Percentiles rank a stretch among this genome's conserved stretches.
phyloP scores from a whole-genome alignment of 2,888 invertebrate species.

The Lamellibrachia columna region DNA sequence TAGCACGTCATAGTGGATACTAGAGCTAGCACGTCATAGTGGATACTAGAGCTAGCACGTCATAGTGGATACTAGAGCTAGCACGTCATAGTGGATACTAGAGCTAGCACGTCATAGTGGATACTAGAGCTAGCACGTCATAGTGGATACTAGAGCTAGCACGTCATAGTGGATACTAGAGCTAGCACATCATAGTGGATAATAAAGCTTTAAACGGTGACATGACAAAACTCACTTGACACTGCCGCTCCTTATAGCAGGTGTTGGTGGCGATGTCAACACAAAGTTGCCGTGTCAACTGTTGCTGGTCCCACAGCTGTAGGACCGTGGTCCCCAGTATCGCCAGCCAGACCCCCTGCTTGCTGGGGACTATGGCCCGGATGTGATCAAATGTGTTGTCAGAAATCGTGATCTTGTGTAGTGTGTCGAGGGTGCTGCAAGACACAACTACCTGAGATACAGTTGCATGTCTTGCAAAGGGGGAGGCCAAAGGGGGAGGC shows the following conservation, averaged over 20 bases:
- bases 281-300: conserved; percentile 66
- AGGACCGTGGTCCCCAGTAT: conserved; percentile 69
- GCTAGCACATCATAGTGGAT: too few species aligned
- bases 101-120: too few species aligned
- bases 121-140: too few species aligned
- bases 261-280: conserved; percentile 66
- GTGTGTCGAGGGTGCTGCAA: conserved; percentile 64
- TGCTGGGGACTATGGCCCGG: conserved; percentile 47
- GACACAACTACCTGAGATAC: not conserved
- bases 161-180: too few species aligned
- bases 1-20: too few species aligned
- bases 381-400: conserved; percentile 68
- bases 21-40: too few species aligned
- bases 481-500: too few species aligned
- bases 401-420: conserved; percentile 67
- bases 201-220: too few species aligned
- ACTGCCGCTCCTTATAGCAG: conserved; percentile 55
- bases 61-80: too few species aligned
- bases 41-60: too few species aligned
- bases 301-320: conserved; percentile 68
- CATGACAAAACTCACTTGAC: not conserved
- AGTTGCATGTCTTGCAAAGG: not conserved
- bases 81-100: too few species aligned
- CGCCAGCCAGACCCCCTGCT: conserved; percentile 67
- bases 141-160: too few species aligned